Conservation (phyloP, 2,888 invertebrate species). For the Junonia oenone region DNA sequence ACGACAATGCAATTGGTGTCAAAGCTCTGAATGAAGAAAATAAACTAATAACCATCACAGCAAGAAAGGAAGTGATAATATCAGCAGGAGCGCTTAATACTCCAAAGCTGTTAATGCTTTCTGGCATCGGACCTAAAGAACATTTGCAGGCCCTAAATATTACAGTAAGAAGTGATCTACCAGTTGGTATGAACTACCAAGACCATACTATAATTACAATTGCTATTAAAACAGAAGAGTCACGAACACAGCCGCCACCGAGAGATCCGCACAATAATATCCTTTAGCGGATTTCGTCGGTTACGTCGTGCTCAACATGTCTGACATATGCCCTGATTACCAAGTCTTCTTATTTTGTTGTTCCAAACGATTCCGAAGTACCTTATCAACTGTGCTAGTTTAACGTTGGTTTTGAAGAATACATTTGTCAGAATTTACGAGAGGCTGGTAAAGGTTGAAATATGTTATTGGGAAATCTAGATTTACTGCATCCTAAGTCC, state of each 20-base stretch:
- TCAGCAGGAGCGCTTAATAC: slow-evolving; percentile 44
- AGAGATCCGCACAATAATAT: slow-evolving; percentile 27
- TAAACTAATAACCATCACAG: slow-evolving; percentile 31
- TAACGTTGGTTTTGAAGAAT: slow-evolving; percentile 66
- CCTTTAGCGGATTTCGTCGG: slow-evolving; percentile 33
- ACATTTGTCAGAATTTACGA: slow-evolving; percentile 35
- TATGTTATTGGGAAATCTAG: slow-evolving; percentile 29
- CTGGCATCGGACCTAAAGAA: no score
- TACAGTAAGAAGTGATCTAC: no score
- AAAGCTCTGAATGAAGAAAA: slow-evolving; percentile 27
- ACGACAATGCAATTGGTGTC: slow-evolving; percentile 41
- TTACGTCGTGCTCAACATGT: slow-evolving; percentile 29
- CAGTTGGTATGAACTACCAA: no score
- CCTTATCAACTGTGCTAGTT: no score
- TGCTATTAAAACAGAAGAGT: slow-evolving; percentile 26
- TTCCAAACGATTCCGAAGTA: no score
- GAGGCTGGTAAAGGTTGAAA: slow-evolving; percentile 34
- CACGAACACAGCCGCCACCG: no score
- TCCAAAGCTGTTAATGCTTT: no score
- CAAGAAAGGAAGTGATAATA: slow-evolving; percentile 43
- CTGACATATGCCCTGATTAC: slow-evolving; percentile 35
- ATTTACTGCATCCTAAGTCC: slow-evolving; percentile 52
- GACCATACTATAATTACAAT: slow-evolving; percentile 33
- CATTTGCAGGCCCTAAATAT: slow-evolving; percentile 39
- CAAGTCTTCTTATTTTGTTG: slow-evolving; percentile 33